A percentile compares a stretch with the other conserved stretches of the same genome.
phyloP scores from a whole-genome alignment of 2,797 vertebrate species.

The Antennarius maculatus region DNA sequence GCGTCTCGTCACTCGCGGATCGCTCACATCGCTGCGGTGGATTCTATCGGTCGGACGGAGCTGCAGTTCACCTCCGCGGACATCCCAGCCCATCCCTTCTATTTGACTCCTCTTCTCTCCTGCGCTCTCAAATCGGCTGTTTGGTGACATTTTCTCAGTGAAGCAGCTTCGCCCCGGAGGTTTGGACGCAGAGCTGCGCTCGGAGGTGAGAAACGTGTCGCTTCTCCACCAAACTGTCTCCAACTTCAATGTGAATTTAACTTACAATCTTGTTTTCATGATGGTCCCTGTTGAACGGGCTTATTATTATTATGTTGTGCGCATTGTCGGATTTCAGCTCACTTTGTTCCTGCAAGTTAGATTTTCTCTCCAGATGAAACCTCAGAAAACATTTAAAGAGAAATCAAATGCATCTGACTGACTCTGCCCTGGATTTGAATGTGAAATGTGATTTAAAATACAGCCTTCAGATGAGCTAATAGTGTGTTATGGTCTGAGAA shows the following conservation, averaged over 20 bases:
- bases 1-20: conserved; percentile 18
- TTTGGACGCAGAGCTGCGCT: conserved; percentile 52
- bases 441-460: neutral
- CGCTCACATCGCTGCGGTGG: conserved; percentile 61
- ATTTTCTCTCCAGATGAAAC: conserved; percentile 5
- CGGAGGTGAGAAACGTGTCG: conserved; percentile 68
- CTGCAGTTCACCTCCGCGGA: conserved; percentile 24
- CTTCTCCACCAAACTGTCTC: conserved; percentile 18
- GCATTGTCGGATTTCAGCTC: conserved; percentile 28
- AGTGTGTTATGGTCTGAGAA: conserved; percentile 28
- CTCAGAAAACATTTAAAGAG: neutral
- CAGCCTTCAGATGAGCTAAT: neutral
- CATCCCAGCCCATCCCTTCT: neutral
- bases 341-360: conserved; percentile 64
- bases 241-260: conserved; percentile 27
- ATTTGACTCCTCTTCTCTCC: conserved; percentile 8
- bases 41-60: conserved; percentile 54
- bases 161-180: conserved; percentile 32
- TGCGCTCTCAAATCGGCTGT: conserved; percentile 4
- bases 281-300: neutral
- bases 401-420: neutral
- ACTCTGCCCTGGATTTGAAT: neutral
- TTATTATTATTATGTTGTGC: conserved; percentile 23
- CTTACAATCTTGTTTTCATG: neutral
- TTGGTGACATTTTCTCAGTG: conserved; percentile 37